A percentile compares a stretch with the other conserved stretches of the same genome.
Evolutionary conservation across 92 coral and sea anemone species (phyloP).

Genomic region (Zoanthus solanderi): DNA sequence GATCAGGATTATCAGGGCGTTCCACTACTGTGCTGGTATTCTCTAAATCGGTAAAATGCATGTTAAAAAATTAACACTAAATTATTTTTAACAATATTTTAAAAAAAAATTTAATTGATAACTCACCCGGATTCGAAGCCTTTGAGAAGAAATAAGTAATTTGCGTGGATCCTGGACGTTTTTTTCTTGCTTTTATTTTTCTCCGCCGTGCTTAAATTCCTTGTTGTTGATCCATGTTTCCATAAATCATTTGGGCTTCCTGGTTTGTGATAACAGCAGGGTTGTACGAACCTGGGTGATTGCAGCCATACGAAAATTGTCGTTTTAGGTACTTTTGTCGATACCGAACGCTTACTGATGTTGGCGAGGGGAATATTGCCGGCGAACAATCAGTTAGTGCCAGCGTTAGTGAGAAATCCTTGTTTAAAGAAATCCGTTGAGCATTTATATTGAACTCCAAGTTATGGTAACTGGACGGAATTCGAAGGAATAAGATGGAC

Average conservation of each 20-base stretch:
- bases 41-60: conserved; percentile 27
- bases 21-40: conserved; percentile 23
- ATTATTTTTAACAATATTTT: conserved; percentile 23
- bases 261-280: conserved; percentile 62
- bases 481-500: conserved; percentile 43
- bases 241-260: conserved; percentile 59
- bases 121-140: conserved; percentile 31
- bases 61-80: conserved; percentile 28
- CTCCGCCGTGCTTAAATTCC: conserved; percentile 36
- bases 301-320: conserved; percentile 55
- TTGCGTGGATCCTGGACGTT: conserved; percentile 33
- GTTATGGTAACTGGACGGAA: conserved; percentile 37
- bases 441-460: conserved; percentile 35
- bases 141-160: conserved; percentile 23
- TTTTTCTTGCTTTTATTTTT: conserved; percentile 35
- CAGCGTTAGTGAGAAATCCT: conserved; percentile 29
- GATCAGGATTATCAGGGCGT: conserved; percentile 36
- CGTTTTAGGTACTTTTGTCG: conserved; percentile 54
- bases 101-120: conserved; percentile 25
- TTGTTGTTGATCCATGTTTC: conserved; percentile 49
- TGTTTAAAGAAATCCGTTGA: conserved; percentile 27
- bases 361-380: conserved; percentile 47
- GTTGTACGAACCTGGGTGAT: conserved; percentile 61
- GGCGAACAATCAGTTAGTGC: conserved; percentile 32
- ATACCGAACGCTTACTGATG: conserved; percentile 43